These are phyloP conservation scores for Drosophila ohnishii DNA, from an alignment of 1,140 invertebrate species.

Conservation along the genomic window DNA sequence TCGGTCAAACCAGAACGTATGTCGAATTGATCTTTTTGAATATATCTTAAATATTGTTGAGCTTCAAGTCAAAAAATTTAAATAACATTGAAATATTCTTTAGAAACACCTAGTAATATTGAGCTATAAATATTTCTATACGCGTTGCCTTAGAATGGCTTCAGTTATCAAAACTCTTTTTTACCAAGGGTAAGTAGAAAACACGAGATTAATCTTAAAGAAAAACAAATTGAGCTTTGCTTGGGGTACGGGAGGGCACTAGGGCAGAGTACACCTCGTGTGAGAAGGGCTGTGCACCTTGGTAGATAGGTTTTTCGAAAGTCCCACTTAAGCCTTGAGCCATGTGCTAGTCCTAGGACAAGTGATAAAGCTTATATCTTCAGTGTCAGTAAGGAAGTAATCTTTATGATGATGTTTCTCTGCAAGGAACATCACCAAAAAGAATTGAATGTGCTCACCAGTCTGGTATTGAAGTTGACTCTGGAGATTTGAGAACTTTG, in stretches of 20 bases:
- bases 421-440: too few species aligned
- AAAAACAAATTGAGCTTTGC: too few species aligned
- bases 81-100: background rate
- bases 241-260: too few species aligned
- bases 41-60: constrained; percentile 3
- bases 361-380: too few species aligned
- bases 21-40: constrained; percentile 9
- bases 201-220: too few species aligned
- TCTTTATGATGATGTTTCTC: background rate
- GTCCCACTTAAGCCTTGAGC: too few species aligned
- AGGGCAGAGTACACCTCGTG: too few species aligned
- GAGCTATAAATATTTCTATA: background rate
- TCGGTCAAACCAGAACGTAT: constrained; percentile 10
- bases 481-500: background rate
- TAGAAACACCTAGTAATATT: background rate
- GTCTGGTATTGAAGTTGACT: background rate
- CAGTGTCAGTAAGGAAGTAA: background rate
- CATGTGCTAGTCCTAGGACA: background rate
- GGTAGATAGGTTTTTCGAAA: too few species aligned
- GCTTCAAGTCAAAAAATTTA: background rate
- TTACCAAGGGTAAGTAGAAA: constrained; percentile 3
- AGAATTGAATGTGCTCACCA: too few species aligned
- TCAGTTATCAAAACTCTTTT: background rate
- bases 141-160: background rate
- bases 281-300: too few species aligned